Base-by-base conservation (phyloP, 35 echinoderm and acorn worm genomes). In the Eucidaris tribuloides region DNA sequence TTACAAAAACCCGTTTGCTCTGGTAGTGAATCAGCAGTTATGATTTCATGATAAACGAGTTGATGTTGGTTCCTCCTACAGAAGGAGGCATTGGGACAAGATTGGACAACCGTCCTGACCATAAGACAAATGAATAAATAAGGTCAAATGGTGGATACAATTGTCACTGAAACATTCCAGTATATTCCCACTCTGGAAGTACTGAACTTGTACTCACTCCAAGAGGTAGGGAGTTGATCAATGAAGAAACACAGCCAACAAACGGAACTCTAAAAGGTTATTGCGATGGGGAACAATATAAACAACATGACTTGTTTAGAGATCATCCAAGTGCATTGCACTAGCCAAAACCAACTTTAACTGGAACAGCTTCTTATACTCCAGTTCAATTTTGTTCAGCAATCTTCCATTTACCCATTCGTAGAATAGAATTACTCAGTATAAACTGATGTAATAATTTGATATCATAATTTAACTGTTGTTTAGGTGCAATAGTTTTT, bases 321-420 rank as follows among this genome's bases (percentile, higher is more conserved):
- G 44, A 78, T 22, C 76, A 78, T 40, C 76, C 76, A 42, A 78
- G 50, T 78, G 76, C 76, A n/a, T 46, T 78, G 32, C n/a, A n/a
- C n/a, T n/a, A n/a, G n/a, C n/a, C n/a, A n/a, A n/a, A n/a, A n/a
- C n/a, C n/a, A n/a, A n/a, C n/a, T n/a, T n/a, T n/a, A n/a, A n/a
- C n/a, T n/a, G n/a, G n/a, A n/a, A n/a, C n/a, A n/a, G n/a, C n/a
- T n/a, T n/a, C n/a, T n/a, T n/a, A n/a, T n/a, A n/a, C n/a, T n/a
- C n/a, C n/a, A n/a, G n/a, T n/a, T n/a, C n/a, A n/a, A n/a, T n/a
- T n/a, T n/a, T n/a, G n/a, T n/a, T n/a, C n/a, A n/a, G n/a, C n/a
- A n/a, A n/a, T n/a, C n/a, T n/a, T n/a, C n/a, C n/a, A n/a, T n/a
- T n/a, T n/a, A n/a, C n/a, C n/a, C n/a, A n/a, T n/a, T n/a, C n/a